phyloP scores from a whole-genome alignment of 1,140 invertebrate genomes.

The Saccostrea echinata region DNA sequence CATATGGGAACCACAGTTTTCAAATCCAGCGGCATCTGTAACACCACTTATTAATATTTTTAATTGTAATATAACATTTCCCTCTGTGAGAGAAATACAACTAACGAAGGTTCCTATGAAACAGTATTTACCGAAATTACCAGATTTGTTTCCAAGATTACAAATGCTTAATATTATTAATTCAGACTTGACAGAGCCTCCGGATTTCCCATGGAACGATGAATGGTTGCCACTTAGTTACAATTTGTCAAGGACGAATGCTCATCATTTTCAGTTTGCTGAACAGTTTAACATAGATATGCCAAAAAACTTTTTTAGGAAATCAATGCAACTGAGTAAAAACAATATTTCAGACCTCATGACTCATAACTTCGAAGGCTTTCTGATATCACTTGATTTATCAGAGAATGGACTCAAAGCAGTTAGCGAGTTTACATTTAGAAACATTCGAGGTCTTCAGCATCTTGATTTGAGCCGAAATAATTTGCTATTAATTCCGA shows the following conservation, averaged over 20 bases:
- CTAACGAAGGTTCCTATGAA: conserved; percentile 54
- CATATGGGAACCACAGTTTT: neutral
- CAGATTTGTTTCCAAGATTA: conserved; percentile 62
- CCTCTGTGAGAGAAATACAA: conserved; percentile 53
- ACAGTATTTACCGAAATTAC: conserved; percentile 48
- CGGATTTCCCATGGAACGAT: conserved; percentile 65
- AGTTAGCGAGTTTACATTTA: conserved; percentile 58
- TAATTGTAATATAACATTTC: conserved; percentile 37
- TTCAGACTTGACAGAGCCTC: conserved; percentile 58
- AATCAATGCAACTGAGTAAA: conserved; percentile 56
- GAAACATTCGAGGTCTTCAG: conserved; percentile 58
- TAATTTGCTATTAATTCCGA: conserved; percentile 50
- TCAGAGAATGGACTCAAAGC: conserved; percentile 53
- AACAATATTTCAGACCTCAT: conserved; percentile 62
- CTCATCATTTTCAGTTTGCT: conserved; percentile 60
- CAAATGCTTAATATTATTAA: conserved; percentile 61
- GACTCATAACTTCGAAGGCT: conserved; percentile 59
- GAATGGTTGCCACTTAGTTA: conserved; percentile 30
- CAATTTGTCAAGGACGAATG: conserved; percentile 60
- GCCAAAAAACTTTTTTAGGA: conserved; percentile 52
- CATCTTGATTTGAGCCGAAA: conserved; percentile 61
- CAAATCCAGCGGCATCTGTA: neutral
- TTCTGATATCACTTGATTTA: conserved; percentile 61
- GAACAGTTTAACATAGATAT: conserved; percentile 52
- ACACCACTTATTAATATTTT: conserved; percentile 9